Conservation (phyloP, 2,888 invertebrate species). For the Lysandra bellargus region DNA sequence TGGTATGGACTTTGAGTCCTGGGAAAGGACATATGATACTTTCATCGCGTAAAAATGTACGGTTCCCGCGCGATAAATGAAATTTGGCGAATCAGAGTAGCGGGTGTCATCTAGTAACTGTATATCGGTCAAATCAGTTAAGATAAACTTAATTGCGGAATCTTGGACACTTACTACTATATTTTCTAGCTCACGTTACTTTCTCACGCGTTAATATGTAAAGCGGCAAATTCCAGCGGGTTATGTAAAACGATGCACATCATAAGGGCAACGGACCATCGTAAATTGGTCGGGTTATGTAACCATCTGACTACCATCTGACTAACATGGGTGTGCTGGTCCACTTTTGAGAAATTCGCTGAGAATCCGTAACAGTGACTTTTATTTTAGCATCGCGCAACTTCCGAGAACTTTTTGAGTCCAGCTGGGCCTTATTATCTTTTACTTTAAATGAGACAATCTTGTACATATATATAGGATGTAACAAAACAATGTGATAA, state of each 20-base stretch:
- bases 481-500: no score
- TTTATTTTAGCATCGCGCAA: slow-evolving; percentile 1
- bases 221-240: slow-evolving; percentile 7
- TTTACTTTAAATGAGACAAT: background rate
- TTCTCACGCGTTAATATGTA: slow-evolving; percentile 16
- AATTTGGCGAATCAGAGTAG: no score
- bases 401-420: background rate
- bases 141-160: background rate
- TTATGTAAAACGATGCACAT: slow-evolving; percentile 4
- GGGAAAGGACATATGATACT: no score
- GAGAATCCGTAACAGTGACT: slow-evolving; percentile 18
- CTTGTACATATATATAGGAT: no score
- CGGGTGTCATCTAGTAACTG: no score
- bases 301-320: background rate
- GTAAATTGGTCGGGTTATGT: background rate
- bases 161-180: background rate
- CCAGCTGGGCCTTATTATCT: background rate
- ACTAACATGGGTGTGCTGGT: slow-evolving; percentile 18
- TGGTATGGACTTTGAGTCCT: no score
- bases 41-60: no score
- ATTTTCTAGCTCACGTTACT: background rate
- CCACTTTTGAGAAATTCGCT: slow-evolving; percentile 17
- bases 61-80: no score
- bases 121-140: background rate
- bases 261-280: slow-evolving; percentile 10